Conservation (phyloP, 2,888 invertebrate species). For the Leptarthrus brevirostris region DNA sequence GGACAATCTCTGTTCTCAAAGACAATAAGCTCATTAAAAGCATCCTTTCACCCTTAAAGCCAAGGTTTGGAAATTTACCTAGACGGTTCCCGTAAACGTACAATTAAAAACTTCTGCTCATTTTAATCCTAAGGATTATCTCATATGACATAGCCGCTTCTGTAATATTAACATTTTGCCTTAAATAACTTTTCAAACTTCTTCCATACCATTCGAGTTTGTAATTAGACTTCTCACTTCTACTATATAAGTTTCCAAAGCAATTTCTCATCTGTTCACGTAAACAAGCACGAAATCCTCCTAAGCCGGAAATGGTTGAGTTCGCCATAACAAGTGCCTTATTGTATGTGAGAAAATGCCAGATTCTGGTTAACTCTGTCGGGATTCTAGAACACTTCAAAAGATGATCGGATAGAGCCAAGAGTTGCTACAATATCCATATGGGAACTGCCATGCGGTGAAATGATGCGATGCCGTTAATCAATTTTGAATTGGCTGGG, state of each 20-base stretch:
- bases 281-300: background rate
- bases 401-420: background rate
- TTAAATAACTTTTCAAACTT: no score
- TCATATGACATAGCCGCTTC: no score
- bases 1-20: no score
- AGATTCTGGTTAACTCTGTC: background rate
- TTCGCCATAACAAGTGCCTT: background rate
- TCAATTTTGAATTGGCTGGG: background rate
- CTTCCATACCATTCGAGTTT: no score
- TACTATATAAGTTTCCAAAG: background rate
- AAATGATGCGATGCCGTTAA: background rate
- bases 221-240: no score
- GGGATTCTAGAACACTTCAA: background rate
- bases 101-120: no score
- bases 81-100: no score
- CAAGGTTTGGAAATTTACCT: no score
- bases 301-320: background rate
- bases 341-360: background rate
- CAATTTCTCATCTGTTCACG: background rate
- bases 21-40: no score
- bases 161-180: no score
- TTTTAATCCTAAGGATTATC: no score
- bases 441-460: background rate
- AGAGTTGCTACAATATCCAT: background rate
- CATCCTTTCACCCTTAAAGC: no score